A percentile compares a stretch with the other conserved stretches of the same genome.
Conservation (phyloP, 2,113 vertebrate species). For the Agelaius tricolor region DNA sequence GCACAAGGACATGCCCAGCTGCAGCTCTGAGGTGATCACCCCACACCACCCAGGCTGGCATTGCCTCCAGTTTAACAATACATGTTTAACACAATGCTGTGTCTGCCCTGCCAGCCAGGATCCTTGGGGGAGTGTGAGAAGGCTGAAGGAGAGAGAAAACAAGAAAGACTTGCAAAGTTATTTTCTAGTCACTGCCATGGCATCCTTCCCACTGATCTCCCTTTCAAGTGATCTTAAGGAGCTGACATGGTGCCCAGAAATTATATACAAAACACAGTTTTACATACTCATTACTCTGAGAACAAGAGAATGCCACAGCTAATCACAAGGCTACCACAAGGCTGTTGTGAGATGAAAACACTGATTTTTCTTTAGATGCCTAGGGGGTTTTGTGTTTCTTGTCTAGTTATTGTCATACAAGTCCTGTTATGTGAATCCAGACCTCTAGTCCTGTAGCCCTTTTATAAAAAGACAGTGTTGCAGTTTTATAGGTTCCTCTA, state of each 20-base stretch:
- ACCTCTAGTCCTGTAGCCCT: neutral
- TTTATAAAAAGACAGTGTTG: neutral
- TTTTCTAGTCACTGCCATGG: neutral
- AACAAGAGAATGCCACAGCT: neutral
- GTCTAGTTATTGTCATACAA: neutral
- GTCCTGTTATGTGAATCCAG: neutral
- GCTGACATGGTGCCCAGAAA: neutral
- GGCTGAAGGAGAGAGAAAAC: neutral
- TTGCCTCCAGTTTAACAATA: fast-evolving
- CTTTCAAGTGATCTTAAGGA: neutral
- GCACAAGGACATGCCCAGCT: neutral
- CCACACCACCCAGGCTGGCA: neutral
- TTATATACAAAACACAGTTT: neutral
- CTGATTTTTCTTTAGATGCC: neutral
- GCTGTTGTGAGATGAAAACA: neutral
- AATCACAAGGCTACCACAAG: neutral
- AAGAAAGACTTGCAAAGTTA: neutral
- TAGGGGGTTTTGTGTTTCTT: neutral
- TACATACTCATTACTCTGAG: neutral
- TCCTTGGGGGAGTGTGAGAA: fast-evolving
- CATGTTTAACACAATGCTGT: no score
- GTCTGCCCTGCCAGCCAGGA: neutral
- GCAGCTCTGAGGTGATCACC: neutral
- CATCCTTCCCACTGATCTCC: neutral
- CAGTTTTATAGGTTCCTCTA: neutral